phyloP scores from a whole-genome alignment of 2,888 invertebrate species.

The Drosophila mercatorum region DNA sequence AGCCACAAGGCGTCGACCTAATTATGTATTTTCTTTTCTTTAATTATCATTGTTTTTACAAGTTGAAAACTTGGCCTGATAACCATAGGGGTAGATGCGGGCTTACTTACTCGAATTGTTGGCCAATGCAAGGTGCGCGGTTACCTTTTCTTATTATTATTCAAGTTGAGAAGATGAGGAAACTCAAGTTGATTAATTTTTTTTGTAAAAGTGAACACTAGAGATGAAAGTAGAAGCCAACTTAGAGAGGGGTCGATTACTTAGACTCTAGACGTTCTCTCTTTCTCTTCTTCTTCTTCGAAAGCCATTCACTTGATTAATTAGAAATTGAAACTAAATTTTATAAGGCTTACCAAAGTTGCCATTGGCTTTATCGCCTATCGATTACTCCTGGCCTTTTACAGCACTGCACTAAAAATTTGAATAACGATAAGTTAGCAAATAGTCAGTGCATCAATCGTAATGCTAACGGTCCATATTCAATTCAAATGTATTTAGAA shows the following conservation, averaged over 20 bases:
- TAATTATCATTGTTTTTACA: slow-evolving; percentile 38
- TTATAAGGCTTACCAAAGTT: neutral
- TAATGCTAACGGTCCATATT: slow-evolving; percentile 33
- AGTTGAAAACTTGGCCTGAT: slow-evolving; percentile 14
- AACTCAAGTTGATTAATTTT: neutral
- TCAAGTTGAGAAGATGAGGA: neutral
- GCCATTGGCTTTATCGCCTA: slow-evolving; percentile 4
- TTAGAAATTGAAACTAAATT: neutral
- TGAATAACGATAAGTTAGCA: slow-evolving; percentile 43
- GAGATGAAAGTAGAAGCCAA: neutral
- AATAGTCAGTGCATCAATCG: slow-evolving; percentile 55
- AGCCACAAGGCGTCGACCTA: slow-evolving; percentile 65
- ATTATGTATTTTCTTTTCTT: slow-evolving; percentile 51
- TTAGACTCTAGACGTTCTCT: neutral
- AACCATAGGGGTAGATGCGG: slow-evolving; percentile 57
- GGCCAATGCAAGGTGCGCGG: slow-evolving; percentile 49
- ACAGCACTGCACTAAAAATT: slow-evolving; percentile 36
- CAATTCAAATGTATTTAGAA: slow-evolving; percentile 41
- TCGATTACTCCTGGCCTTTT: slow-evolving; percentile 14
- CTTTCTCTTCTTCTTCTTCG: neutral
- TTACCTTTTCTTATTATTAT: slow-evolving; percentile 1
- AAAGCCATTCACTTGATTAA: neutral
- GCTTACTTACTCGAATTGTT: slow-evolving; percentile 23
- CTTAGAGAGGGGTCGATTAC: too few species aligned
- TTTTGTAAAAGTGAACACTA: too few species aligned